Evolutionary conservation across 1,140 invertebrate species (phyloP), one percentile per base, ranked within the genome.

Genomic region (Bombus sibiricus): DNA sequence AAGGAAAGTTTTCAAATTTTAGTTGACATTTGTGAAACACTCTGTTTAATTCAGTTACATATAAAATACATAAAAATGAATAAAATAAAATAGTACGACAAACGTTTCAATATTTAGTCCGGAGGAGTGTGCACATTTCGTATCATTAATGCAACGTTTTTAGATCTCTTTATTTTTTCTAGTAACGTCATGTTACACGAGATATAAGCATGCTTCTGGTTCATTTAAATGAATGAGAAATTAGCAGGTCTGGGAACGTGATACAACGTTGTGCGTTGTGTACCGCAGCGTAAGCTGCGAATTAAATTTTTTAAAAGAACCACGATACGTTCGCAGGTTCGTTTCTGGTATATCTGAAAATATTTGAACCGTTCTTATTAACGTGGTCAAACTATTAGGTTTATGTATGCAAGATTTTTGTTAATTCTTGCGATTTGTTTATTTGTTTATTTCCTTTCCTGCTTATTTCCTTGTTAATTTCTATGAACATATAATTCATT

Each of bases 151-250:
- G 28, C 28, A 64, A 77, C 75, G 10, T 39, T 62, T 41, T 32
- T 22, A 6, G 18, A 41, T 53, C 57, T 28, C 9, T 43, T 66
- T 53, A 22, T 22, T 4, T 8, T 34, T 13, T 12, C 9, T 10
- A 9, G 12, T 34, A 28, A 37, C 47, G 34, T 2, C 73, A 28
- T 6, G 73, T 75, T 28, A 57, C 43, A 57, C 59, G 18, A 3
- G 39, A 9, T 10, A 66, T 25, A 66, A 78, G 39, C 39, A n/a
- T 32, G 3, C 39, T 34, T 43, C 59, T 34, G n/a, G 39, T 43
- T 9, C 76, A 78, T 78, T 78, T 78, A 66, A 78, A 78, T 28
- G 59, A 78, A 78, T 34, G 59, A 13, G 43, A 43, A 43, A 66
- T 78, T 78, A 43, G n/a, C n/a, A 43, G 28, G 10, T 66, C 39